These are phyloP conservation scores for Mizuhopecten yessoensis DNA, from an alignment of 1,140 invertebrate genomes.

Conservation along the genomic window DNA sequence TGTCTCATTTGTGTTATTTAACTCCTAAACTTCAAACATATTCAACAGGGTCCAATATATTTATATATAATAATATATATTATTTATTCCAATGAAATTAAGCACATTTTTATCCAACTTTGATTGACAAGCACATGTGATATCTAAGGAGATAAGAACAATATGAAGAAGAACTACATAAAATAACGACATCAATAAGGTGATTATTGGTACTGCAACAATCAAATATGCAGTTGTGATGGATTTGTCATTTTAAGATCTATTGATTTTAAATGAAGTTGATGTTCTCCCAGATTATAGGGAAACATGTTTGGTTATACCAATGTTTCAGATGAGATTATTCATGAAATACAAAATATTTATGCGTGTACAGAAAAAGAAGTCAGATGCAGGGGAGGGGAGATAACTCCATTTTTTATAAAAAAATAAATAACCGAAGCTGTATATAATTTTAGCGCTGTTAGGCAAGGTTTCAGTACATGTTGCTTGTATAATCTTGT, in stretches of 20 bases:
- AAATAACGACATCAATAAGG: background rate
- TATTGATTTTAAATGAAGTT: background rate
- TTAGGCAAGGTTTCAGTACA: too few relatives aligned
- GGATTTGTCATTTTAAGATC: too few relatives aligned
- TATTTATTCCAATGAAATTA: constrained; percentile 35
- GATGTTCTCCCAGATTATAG: background rate
- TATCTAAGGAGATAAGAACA: background rate
- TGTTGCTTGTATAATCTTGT: background rate
- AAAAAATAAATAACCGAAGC: background rate
- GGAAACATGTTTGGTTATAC: background rate
- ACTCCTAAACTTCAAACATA: background rate
- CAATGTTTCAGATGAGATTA: background rate
- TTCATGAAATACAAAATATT: background rate
- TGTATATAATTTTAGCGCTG: background rate
- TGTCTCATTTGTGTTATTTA: constrained; percentile 16
- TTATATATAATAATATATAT: background rate
- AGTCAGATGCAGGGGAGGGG: background rate
- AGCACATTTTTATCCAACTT: background rate
- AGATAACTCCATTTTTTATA: too few relatives aligned
- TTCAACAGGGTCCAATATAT: constrained; percentile 6
- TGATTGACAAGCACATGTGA: background rate
- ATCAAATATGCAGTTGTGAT: too few relatives aligned
- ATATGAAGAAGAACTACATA: background rate
- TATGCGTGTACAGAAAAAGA: background rate
- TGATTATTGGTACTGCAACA: background rate